Conservation (phyloP, 2,888 invertebrate genomes). For the Agrotis exclamationis region DNA sequence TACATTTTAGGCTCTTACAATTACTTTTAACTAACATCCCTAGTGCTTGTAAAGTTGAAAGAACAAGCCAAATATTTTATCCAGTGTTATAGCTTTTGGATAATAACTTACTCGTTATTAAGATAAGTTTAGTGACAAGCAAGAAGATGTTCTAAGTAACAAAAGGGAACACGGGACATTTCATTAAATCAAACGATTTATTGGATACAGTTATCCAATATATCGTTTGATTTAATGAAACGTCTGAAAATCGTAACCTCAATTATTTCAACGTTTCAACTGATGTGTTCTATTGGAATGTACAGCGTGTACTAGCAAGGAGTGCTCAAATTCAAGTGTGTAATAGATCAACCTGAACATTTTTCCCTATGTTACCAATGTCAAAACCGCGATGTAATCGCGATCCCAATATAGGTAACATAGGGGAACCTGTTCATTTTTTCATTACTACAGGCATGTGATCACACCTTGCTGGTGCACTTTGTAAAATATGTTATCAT, state of each 20-base stretch:
- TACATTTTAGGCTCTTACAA: slow-evolving; percentile 7
- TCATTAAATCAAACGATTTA: no score
- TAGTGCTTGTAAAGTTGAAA: neutral
- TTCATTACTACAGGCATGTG: no score
- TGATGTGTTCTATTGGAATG: neutral
- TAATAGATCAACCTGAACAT: no score
- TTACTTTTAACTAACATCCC: neutral
- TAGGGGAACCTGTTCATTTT: no score
- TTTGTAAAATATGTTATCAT: no score
- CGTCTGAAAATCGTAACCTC: neutral
- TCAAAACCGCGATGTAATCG: no score
- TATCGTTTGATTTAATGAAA: neutral
- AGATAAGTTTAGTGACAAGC: neutral
- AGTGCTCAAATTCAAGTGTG: no score
- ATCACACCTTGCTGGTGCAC: no score
- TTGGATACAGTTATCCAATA: neutral
- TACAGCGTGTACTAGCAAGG: neutral
- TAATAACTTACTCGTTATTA: neutral
- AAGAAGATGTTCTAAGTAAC: neutral
- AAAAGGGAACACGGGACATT: no score
- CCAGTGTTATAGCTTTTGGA: neutral
- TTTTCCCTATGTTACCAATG: no score
- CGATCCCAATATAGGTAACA: no score
- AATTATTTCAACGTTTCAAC: slow-evolving; percentile 1
- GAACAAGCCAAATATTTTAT: neutral